These are phyloP conservation scores for Himalopsyche kuldschensis DNA, from an alignment of 2,888 invertebrate genomes.

Conservation along the genomic window DNA sequence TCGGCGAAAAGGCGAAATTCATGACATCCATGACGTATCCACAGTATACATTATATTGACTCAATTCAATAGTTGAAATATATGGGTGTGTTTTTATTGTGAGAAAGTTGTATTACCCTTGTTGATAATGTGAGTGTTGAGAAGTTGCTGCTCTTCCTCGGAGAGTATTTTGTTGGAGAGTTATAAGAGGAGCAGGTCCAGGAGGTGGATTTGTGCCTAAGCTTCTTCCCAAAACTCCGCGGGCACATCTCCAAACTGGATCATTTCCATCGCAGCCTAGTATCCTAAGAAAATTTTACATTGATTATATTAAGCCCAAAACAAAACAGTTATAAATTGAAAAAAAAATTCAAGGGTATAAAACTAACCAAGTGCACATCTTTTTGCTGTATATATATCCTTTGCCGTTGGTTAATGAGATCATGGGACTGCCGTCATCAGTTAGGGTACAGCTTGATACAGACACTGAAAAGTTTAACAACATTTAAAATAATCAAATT, in stretches of 20 bases:
- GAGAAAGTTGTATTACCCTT: constrained; percentile 23
- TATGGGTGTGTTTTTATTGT: too few relatives aligned
- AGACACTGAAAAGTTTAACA: constrained; percentile 50
- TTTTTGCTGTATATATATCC: constrained; percentile 82
- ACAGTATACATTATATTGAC: too few relatives aligned
- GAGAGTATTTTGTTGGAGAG: constrained; percentile 45
- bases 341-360: neutral
- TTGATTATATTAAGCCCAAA: neutral
- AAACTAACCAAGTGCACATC: constrained; percentile 71
- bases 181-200: constrained; percentile 47
- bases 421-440: constrained; percentile 77
- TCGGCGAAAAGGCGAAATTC: too few relatives aligned
- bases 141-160: constrained; percentile 42
- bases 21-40: too few relatives aligned
- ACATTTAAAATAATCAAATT: neutral
- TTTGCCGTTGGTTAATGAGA: constrained; percentile 82
- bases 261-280: constrained; percentile 53
- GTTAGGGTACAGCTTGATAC: constrained; percentile 64
- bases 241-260: constrained; percentile 51
- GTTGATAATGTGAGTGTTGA: constrained; percentile 33
- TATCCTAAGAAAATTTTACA: constrained; percentile 46
- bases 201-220: constrained; percentile 46
- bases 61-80: too few relatives aligned
- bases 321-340: neutral
- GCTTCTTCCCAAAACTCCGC: constrained; percentile 46